Evolutionary conservation across 2,113 vertebrate genomes (phyloP), one percentile per base, ranked within the genome.

Genomic region (Ceuthmochares aereus): DNA sequence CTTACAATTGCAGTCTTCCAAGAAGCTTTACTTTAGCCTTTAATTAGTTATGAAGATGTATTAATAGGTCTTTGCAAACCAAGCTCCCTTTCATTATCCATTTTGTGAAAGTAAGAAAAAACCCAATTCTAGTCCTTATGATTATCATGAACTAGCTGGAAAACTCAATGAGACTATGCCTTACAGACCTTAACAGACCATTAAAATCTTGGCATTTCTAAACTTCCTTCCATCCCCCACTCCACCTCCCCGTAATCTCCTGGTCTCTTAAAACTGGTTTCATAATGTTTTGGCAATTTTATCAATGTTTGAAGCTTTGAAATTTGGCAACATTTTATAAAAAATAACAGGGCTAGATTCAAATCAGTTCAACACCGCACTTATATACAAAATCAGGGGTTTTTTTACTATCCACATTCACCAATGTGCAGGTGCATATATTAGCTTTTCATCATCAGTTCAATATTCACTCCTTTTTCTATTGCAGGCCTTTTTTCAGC

Each of bases 381-480:
- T 45, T 70, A 64, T 1, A 7, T n/a, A 70, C 19, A 51, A 81
- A 58, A 66, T 7, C 30, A 27, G 2, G 0, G 1, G 0, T 1
- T 2, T 6, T 75, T 87, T 69, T 63, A 70, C 21, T 37, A 19
- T 16, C 6, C 21, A 58, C 9, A 9, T 49, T 73, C 45, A 81
- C 6, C 23, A 19, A 17, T 5, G 11, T 10, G 8, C 14, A 77
- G 10, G 7, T 36, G 27, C 34, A 8, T 42, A 47, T 27, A 83
- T 25, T 12, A 76, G 22, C 4, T 82, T 92, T 78, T 37, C 37
- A 70, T 7, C 64, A 54, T 0, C 29, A 49, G 55, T 21, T 10
- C 66, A 25, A 80, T 42, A 17, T 52, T 78, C 70, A 34, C 10
- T 68, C 6, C 6, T 62, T 84, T 77, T 69, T 42, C 37, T 66